These are phyloP conservation scores for Crossocerus cetratus DNA, from an alignment of 2,888 invertebrate species.

Conservation along the genomic window DNA sequence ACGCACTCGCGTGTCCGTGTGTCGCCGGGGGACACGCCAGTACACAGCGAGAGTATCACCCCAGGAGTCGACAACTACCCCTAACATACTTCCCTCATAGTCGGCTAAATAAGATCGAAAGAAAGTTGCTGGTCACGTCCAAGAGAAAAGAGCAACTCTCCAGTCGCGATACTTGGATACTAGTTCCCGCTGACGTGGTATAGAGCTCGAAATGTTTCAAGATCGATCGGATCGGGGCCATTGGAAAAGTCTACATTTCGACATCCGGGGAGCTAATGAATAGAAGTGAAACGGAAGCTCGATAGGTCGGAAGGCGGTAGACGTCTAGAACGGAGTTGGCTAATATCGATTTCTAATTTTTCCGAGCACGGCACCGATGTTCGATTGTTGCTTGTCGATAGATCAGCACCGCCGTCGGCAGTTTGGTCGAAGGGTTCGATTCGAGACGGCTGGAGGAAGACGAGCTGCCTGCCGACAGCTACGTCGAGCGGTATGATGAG, in stretches of 20 bases:
- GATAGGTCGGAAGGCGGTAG: background rate
- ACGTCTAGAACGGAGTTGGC: background rate
- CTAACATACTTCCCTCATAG: background rate
- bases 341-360: conserved; percentile 2
- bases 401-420: background rate
- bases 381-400: background rate
- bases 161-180: background rate
- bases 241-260: background rate
- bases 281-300: background rate
- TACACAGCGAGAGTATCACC: background rate
- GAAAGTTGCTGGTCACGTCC: background rate
- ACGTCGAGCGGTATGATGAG: conserved; percentile 54
- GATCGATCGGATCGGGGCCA: too few relatives aligned
- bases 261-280: background rate
- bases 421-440: background rate
- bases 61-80: background rate
- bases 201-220: too few relatives aligned
- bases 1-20: background rate
- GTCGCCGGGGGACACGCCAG: background rate
- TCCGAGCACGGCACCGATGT: background rate
- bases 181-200: too few relatives aligned
- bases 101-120: too few relatives aligned
- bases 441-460: conserved; percentile 21
- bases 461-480: conserved; percentile 47
- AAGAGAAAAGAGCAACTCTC: background rate